A percentile compares a stretch with the other conserved stretches of the same genome.
Evolutionary conservation across 2,113 vertebrate genomes (phyloP).

Genomic region (Ailurus styani): DNA sequence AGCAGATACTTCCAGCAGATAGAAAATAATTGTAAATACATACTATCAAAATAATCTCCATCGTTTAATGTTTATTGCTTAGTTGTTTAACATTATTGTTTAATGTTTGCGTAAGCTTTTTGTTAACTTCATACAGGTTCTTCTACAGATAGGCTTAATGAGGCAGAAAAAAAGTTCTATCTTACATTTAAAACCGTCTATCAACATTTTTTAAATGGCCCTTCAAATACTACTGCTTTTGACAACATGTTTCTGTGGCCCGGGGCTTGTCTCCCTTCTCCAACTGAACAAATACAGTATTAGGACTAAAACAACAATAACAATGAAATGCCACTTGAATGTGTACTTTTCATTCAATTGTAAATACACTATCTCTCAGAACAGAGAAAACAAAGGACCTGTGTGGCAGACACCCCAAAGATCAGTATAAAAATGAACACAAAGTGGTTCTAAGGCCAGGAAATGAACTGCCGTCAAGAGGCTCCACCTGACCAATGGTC

Average conservation of each 20-base stretch:
- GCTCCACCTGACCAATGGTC: fast-evolving
- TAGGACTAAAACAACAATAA: neutral
- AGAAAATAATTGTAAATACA: neutral
- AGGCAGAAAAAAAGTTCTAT: neutral
- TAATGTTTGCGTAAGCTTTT: neutral
- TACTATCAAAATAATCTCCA: neutral
- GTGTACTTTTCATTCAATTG: neutral
- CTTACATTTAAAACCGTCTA: neutral
- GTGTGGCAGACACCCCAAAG: neutral
- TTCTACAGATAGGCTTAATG: neutral
- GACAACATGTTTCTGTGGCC: neutral
- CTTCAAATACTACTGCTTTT: neutral
- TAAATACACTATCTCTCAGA: neutral
- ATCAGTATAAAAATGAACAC: neutral
- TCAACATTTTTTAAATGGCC: neutral
- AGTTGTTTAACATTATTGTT: no score
- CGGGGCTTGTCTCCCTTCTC: neutral
- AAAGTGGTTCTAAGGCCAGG: neutral
- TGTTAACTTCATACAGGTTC: neutral
- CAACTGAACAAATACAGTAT: neutral
- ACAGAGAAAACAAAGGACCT: neutral
- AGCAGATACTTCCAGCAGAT: neutral
- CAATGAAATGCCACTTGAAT: neutral
- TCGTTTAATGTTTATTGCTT: neutral
- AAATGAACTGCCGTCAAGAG: neutral